Base-by-base conservation (phyloP, 1,140 invertebrate species). In the Drosophila gunungcola region DNA sequence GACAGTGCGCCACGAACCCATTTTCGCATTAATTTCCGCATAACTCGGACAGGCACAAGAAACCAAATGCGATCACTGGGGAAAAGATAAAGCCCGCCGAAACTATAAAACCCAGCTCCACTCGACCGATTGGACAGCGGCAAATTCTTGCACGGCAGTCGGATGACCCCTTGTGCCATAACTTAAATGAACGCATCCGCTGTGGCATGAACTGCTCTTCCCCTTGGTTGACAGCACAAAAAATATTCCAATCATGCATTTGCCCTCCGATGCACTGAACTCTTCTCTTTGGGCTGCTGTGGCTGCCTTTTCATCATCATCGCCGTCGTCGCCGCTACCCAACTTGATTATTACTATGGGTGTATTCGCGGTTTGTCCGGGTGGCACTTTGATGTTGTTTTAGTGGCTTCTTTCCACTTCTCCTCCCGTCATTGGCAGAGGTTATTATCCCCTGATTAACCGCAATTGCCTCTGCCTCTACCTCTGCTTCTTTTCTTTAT, bases 21-120 rank as follows among this genome's bases (percentile, higher is more conserved):
- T 73, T 64, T 84, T 77, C 7, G 73, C 63, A 86, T 64, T 86
- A 86, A 81, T 85, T 85, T 85, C 81, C 73, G 78, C 82, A 85
- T 73, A 51, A 70, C 68, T 80, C 62, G 78, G 48, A 56, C 41
- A 51, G 16, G 29, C 64, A 42, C 46, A 38, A 46, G 12, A 67
- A 69, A 39, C 9, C 7, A 41, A 55, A 32, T 63, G 36, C 46
- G 29, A 29, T 21, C 12, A 13, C 7, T 5, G 27, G 10, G 12
- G 4, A 36, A 38, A 7, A 49, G 34, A 54, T 16, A 46, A 46
- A 16, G 5, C 46, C 13, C 39, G 5, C 12, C 21, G 49, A 69
- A 69, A 55, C 49, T 55, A 67, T 21, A 29, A 46, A 55, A 36
- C 21, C 5, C 34, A 27, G 34, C 12, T 16, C 42, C 13, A 51